These are phyloP conservation scores for Periophthalmodon schlosseri DNA, from an alignment of 2,113 vertebrate genomes.

Conservation along the genomic window DNA sequence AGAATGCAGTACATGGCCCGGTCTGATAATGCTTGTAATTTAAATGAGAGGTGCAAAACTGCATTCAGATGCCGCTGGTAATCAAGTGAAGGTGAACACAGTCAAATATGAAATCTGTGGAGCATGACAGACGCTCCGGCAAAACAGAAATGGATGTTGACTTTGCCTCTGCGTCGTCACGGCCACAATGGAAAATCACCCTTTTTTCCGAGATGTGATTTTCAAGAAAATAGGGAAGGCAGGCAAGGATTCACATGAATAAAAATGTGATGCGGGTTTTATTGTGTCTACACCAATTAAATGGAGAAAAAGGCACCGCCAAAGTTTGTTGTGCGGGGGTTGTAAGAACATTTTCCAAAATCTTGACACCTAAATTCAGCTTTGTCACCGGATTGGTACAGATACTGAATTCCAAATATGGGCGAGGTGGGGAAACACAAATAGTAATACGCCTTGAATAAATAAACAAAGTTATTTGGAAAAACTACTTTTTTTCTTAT, in stretches of 20 bases:
- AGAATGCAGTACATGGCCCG: neutral
- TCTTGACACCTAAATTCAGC: slow-evolving; percentile 4
- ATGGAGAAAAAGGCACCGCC: neutral
- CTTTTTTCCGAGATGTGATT: slow-evolving; percentile 8
- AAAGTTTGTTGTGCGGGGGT: neutral
- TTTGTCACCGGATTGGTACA: neutral
- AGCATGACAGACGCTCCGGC: slow-evolving; percentile 27
- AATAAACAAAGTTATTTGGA: neutral
- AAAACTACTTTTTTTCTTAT: neutral
- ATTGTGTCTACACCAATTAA: neutral
- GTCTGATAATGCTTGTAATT: slow-evolving; percentile 9
- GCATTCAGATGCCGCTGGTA: slow-evolving; percentile 25
- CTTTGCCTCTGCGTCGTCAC: slow-evolving; percentile 15
- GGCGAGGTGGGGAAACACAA: neutral
- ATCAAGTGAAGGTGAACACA: slow-evolving; percentile 19
- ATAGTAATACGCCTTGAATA: neutral
- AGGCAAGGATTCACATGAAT: slow-evolving; percentile 22
- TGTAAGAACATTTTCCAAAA: neutral
- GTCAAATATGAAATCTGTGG: slow-evolving; percentile 25
- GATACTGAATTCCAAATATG: neutral
- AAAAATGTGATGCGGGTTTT: slow-evolving; percentile 12
- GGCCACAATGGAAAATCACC: slow-evolving; percentile 14
- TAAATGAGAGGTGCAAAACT: slow-evolving; percentile 11
- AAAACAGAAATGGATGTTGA: slow-evolving; percentile 34
- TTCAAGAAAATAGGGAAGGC: slow-evolving; percentile 15